Base-by-base conservation (phyloP, 2,113 vertebrate genomes). In the Dasypus novemcinctus region DNA sequence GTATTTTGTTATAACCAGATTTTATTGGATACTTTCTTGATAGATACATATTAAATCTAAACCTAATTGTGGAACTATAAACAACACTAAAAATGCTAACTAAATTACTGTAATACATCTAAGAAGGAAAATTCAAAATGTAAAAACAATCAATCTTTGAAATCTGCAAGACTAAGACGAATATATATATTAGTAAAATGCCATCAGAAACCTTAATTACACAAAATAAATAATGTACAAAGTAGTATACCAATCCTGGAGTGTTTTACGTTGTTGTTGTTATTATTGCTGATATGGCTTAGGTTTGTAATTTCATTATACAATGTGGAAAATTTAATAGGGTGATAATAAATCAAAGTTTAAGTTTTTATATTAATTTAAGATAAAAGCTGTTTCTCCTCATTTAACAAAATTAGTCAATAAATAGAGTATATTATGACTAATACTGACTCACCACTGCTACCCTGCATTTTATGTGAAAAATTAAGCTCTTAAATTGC, bases 31-130 rank as follows among this genome's bases (percentile, higher is more conserved):
- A 85, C 46, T 49, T 0, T 68, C 29, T 13, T 76, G 18, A 49
- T 78, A 90, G 54, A 85, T 11, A 89, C 21, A 29, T 49, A 63
- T 59, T 68, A 85, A 20, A 7, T 54, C 46, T 38, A 90, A 79
- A 96, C 25, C 33, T 95, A 97, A 90, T 4, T 43, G 9, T 64
- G 9, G 15, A 66, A 66, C 13, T 84, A 82, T 38, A 94, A 93
- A 75, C 4, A 80, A 10, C 36, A 88, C 25, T 54, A 43, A 87
- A 61, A 85, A 36, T 21, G 31, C 1, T 86, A 92, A 88, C 11
- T 72, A 69, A 49, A 91, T 41, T 94, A 69, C 25, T 86, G 0
- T 25, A 72, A 54, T 57, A 74, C 43, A 85, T 68, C 92, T 93
- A 46, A 88, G 38, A 25, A 88, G 38, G 23, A 86, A 93, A 91